Percentiles rank a stretch among this genome's conserved stretches.
These are phyloP conservation scores for Bujurquina vittata DNA, from an alignment of 2,113 vertebrate species.

Conservation along the genomic window DNA sequence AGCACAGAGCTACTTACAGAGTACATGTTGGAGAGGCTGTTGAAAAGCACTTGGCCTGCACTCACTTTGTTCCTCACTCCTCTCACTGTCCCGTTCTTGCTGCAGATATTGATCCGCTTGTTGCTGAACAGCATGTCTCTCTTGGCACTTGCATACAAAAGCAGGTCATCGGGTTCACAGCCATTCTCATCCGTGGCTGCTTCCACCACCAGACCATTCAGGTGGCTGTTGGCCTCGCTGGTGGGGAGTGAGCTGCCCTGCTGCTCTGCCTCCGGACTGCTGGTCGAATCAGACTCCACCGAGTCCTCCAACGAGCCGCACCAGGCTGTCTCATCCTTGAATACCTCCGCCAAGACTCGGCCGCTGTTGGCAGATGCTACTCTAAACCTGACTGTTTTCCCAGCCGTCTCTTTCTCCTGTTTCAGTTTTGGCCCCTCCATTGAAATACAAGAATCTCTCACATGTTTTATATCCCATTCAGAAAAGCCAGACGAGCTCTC, in stretches of 20 bases:
- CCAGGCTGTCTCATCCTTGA: constrained; percentile 82
- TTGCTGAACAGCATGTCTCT: constrained; percentile 87
- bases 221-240: constrained; percentile 86
- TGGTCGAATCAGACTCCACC: constrained; percentile 86
- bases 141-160: constrained; percentile 87
- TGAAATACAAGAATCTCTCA: constrained; percentile 66
- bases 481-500: constrained; percentile 16
- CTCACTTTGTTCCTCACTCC: constrained; percentile 98
- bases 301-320: constrained; percentile 75
- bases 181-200: constrained; percentile 78
- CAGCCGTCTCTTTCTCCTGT: constrained; percentile 73
- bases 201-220: constrained; percentile 78
- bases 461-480: constrained; percentile 76
- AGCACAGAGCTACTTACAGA: constrained; percentile 82
- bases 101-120: constrained; percentile 94
- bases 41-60: constrained; percentile 95
- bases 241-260: constrained; percentile 70
- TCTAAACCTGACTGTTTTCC: constrained; percentile 90
- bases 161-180: constrained; percentile 86
- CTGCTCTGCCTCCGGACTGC: constrained; percentile 84
- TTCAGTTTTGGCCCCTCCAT: constrained; percentile 78
- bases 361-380: constrained; percentile 94
- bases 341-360: constrained; percentile 91
- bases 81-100: constrained; percentile 96
- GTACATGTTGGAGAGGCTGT: constrained; percentile 90